phyloP scores from a whole-genome alignment of 2,888 invertebrate genomes.

The Andrena chrysosceles region DNA sequence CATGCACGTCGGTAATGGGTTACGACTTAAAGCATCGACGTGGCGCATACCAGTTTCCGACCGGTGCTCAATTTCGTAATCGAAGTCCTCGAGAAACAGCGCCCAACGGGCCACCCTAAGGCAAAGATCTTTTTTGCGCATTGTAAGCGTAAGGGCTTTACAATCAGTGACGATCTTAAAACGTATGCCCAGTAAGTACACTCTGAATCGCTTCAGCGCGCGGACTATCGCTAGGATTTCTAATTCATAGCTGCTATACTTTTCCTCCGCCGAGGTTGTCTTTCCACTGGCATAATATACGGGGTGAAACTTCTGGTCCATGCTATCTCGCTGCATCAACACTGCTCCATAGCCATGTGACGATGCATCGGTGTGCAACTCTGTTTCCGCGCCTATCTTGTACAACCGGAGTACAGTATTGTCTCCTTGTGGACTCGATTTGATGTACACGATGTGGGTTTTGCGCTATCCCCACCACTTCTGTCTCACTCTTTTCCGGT shows the following conservation, averaged over 20 bases:
- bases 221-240: conserved; percentile 27
- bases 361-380: conserved; percentile 52
- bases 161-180: conserved; percentile 25
- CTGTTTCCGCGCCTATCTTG: conserved; percentile 29
- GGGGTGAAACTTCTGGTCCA: conserved; percentile 36
- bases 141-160: conserved; percentile 3
- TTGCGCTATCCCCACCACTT: no score
- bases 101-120: conserved; percentile 13
- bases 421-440: no score
- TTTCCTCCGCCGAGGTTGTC: conserved; percentile 7
- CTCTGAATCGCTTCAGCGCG: conserved; percentile 17
- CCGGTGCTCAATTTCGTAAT: no score
- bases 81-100: not conserved
- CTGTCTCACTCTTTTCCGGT: no score
- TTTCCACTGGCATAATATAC: conserved; percentile 12
- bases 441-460: no score
- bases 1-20: no score
- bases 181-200: conserved; percentile 11
- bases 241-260: conserved; percentile 36
- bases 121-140: conserved; percentile 12
- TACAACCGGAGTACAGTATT: conserved; percentile 46
- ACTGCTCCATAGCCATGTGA: conserved; percentile 29
- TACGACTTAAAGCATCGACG: no score
- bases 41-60: no score
- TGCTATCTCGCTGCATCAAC: conserved; percentile 29